phyloP scores from a whole-genome alignment of 2,113 vertebrate species.

The Cynopterus brachyotis region DNA sequence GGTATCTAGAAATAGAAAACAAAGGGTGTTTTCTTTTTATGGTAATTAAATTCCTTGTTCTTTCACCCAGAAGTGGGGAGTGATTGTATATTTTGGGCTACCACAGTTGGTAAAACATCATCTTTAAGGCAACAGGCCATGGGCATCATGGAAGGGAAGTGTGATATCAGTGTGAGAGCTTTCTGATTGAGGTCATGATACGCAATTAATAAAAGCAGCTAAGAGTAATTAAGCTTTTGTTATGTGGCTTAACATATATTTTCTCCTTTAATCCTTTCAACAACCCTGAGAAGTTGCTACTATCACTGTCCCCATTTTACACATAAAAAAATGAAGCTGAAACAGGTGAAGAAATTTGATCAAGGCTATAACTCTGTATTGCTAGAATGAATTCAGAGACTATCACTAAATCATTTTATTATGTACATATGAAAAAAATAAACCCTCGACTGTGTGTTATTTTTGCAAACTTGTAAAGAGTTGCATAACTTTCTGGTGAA shows the following conservation, averaged over 20 bases:
- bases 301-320: background rate
- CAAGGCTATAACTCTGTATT: background rate
- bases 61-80: background rate
- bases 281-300: background rate
- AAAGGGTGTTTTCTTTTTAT: constrained; percentile 56
- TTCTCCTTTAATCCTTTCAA: background rate
- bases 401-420: background rate
- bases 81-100: background rate
- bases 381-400: background rate
- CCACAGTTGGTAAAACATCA: background rate
- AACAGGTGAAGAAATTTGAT: background rate
- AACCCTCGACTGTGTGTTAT: background rate
- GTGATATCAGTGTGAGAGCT: background rate
- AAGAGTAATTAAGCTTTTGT: background rate
- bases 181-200: background rate
- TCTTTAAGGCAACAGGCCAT: background rate
- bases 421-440: background rate
- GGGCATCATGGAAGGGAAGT: background rate
- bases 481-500: constrained; percentile 28
- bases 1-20: constrained; percentile 69
- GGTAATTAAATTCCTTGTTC: constrained; percentile 54
- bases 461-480: constrained; percentile 39
- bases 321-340: background rate
- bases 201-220: background rate
- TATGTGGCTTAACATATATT: background rate